Percentiles rank a stretch among this genome's conserved stretches.
These are phyloP conservation scores for Ispidina picta DNA, from an alignment of 2,797 vertebrate genomes.

Conservation along the genomic window DNA sequence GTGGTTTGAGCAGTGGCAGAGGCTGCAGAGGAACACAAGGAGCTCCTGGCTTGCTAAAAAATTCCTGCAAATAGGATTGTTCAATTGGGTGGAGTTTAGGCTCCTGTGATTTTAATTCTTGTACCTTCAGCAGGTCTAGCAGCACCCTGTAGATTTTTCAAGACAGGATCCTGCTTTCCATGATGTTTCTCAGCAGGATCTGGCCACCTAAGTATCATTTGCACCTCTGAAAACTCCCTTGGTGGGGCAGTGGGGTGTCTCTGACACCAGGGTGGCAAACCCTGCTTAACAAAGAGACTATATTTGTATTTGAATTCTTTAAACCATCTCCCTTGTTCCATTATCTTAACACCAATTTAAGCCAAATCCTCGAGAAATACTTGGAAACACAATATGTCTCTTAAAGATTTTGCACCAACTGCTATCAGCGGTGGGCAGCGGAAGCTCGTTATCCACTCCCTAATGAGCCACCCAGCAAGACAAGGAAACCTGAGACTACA, in stretches of 20 bases:
- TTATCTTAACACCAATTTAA: background rate
- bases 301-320: background rate
- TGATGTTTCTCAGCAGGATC: background rate
- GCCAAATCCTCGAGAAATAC: background rate
- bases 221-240: background rate
- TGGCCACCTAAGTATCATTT: background rate
- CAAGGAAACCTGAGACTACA: constrained; percentile 3
- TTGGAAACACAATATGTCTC: background rate
- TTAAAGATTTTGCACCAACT: background rate
- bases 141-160: background rate
- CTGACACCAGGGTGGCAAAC: background rate
- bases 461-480: constrained; percentile 22
- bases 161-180: background rate
- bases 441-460: constrained; percentile 48
- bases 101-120: background rate
- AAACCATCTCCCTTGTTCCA: background rate
- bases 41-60: background rate
- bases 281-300: background rate
- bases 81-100: background rate
- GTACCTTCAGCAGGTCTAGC: background rate
- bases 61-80: background rate
- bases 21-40: background rate
- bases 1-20: background rate
- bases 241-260: background rate
- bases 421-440: background rate